Percentiles rank a stretch among this genome's conserved stretches.
These are phyloP conservation scores for Alaudala cheleensis DNA, from an alignment of 2,113 vertebrate genomes.

Conservation along the genomic window DNA sequence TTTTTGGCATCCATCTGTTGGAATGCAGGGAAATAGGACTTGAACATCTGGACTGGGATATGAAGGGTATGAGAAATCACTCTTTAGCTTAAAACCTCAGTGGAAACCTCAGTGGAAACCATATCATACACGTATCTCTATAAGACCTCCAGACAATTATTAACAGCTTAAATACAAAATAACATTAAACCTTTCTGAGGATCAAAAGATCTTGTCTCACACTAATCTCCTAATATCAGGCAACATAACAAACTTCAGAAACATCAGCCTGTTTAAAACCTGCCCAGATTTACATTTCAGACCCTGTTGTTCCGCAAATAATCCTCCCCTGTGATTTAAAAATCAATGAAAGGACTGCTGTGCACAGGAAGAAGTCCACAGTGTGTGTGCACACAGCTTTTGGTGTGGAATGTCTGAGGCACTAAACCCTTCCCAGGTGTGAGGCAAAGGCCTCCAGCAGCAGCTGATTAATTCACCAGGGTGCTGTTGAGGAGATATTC, in stretches of 20 bases:
- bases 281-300: slow-evolving; percentile 36
- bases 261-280: slow-evolving; percentile 11
- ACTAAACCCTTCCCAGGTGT: background rate
- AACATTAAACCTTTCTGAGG: slow-evolving; percentile 27
- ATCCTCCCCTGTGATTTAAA: slow-evolving; percentile 36
- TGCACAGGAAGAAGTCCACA: background rate
- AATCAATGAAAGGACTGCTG: slow-evolving; percentile 1
- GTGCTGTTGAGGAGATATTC: background rate
- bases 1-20: slow-evolving; percentile 37
- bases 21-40: background rate
- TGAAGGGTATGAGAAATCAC: slow-evolving; percentile 14
- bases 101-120: background rate
- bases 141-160: slow-evolving; percentile 28
- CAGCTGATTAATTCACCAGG: background rate
- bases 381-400: background rate
- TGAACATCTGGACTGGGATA: slow-evolving; percentile 44
- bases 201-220: slow-evolving; percentile 28
- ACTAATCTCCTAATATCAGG: slow-evolving; percentile 22
- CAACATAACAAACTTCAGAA: background rate
- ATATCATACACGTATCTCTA: background rate
- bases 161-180: slow-evolving; percentile 43
- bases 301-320: slow-evolving; percentile 49
- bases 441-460: slow-evolving; percentile 1
- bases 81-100: background rate
- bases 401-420: background rate